phyloP scores from a whole-genome alignment of 2,113 vertebrate genomes.

The Colius striatus region DNA sequence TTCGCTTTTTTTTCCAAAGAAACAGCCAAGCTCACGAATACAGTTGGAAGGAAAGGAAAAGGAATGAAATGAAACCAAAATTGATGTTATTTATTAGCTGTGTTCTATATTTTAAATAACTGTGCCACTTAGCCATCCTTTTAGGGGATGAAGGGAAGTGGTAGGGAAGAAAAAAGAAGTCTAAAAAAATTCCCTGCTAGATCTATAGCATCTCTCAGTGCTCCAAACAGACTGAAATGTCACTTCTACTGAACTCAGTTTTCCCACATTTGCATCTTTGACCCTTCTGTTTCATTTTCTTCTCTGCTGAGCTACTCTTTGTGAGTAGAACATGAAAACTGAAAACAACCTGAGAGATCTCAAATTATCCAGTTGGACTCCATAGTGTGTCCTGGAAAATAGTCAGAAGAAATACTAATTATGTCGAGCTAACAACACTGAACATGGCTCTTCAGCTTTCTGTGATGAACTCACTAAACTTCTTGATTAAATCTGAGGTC shows the following conservation, averaged over 20 bases:
- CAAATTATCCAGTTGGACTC: neutral
- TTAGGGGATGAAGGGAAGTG: neutral
- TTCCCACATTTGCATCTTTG: neutral
- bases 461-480: constrained; percentile 41
- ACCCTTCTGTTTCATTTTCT: neutral
- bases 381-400: neutral
- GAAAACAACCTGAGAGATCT: constrained; percentile 31
- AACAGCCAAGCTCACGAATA: neutral
- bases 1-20: neutral
- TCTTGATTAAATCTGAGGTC: constrained; percentile 48
- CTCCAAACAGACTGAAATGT: neutral
- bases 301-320: neutral
- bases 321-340: constrained; percentile 29
- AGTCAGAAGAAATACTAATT: constrained; percentile 24
- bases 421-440: neutral
- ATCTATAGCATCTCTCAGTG: neutral
- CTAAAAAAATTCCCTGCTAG: neutral
- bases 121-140: neutral
- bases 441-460: neutral
- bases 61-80: neutral
- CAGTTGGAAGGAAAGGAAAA: neutral
- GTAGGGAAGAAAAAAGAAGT: neutral
- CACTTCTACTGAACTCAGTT: neutral
- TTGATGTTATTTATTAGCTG: neutral
- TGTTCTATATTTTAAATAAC: neutral